phyloP scores from a whole-genome alignment of 2,888 invertebrate genomes.

The Electrophaes corylata region DNA sequence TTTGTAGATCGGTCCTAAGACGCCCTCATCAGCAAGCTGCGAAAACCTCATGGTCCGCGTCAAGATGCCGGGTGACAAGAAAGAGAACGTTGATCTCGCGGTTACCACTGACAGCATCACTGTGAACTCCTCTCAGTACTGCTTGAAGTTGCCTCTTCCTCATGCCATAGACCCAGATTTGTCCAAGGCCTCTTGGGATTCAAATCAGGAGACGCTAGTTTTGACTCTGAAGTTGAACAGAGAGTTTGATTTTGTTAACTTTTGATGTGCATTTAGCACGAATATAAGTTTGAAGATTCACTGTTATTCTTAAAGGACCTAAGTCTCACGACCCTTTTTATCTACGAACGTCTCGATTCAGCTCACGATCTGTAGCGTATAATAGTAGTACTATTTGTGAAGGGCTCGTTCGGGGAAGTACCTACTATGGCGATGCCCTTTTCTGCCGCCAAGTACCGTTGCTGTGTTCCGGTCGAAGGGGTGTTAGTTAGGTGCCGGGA shows the following conservation, averaged over 20 bases:
- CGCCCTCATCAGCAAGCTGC: conserved; percentile 91
- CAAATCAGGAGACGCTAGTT: conserved; percentile 85
- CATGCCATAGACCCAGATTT: conserved; percentile 92
- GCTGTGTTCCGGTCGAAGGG: too few species aligned
- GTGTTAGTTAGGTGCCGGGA: too few species aligned
- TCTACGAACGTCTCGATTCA: too few species aligned
- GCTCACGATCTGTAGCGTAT: too few species aligned
- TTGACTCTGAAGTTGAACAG: conserved; percentile 90
- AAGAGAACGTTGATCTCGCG: conserved; percentile 89
- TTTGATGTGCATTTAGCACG: conserved; percentile 77
- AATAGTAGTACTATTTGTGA: too few species aligned
- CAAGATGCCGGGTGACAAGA: conserved; percentile 89
- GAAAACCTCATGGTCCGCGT: conserved; percentile 93
- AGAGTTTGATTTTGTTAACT: conserved; percentile 94
- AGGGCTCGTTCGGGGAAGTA: too few species aligned
- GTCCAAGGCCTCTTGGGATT: conserved; percentile 92
- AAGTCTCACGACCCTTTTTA: too few species aligned
- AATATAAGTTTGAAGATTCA: conserved; percentile 12
- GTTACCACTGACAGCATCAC: conserved; percentile 86
- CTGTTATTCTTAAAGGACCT: neutral
- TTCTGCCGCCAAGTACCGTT: too few species aligned
- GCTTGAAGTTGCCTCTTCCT: conserved; percentile 90
- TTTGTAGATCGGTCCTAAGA: conserved; percentile 90
- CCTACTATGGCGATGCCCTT: too few species aligned
- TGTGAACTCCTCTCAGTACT: conserved; percentile 86